phyloP scores from a whole-genome alignment of 1,140 invertebrate genomes.

The Danaus melanippus region DNA sequence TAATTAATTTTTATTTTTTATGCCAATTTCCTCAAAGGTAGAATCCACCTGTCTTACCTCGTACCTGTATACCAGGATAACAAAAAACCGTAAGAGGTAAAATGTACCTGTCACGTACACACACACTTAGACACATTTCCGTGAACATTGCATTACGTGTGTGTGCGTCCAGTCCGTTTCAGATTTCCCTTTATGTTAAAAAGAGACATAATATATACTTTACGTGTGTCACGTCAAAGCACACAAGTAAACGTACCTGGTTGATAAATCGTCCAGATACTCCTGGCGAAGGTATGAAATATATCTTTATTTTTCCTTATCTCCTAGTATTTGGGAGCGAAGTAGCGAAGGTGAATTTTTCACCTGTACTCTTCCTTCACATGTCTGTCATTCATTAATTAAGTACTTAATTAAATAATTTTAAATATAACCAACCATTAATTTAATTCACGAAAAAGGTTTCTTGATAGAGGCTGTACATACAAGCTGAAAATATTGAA shows the following conservation, averaged over 20 bases:
- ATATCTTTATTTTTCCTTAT: constrained; percentile 33
- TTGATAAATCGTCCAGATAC: too few species aligned
- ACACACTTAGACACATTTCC: constrained; percentile 3
- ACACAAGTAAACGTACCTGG: too few species aligned
- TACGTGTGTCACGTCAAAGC: neutral
- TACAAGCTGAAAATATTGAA: too few species aligned
- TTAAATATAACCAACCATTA: too few species aligned
- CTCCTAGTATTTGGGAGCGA: constrained; percentile 55
- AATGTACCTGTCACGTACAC: constrained; percentile 29
- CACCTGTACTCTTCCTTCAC: constrained; percentile 20
- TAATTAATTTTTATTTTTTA: neutral
- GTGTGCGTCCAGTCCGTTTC: neutral
- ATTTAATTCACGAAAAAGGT: too few species aligned
- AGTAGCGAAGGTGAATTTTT: constrained; percentile 57
- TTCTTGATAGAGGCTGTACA: too few species aligned
- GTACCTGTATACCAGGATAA: constrained; percentile 46
- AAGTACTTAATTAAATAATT: too few species aligned
- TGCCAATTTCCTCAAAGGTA: constrained; percentile 22
- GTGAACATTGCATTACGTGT: neutral
- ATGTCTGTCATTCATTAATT: too few species aligned
- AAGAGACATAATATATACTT: constrained; percentile 9
- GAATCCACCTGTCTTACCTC: constrained; percentile 39
- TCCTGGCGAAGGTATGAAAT: constrained; percentile 24
- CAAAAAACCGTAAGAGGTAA: constrained; percentile 31
- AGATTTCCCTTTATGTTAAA: neutral